These are phyloP conservation scores for Hylaeus anthracinus DNA, from an alignment of 1,140 invertebrate species.

Conservation along the genomic window DNA sequence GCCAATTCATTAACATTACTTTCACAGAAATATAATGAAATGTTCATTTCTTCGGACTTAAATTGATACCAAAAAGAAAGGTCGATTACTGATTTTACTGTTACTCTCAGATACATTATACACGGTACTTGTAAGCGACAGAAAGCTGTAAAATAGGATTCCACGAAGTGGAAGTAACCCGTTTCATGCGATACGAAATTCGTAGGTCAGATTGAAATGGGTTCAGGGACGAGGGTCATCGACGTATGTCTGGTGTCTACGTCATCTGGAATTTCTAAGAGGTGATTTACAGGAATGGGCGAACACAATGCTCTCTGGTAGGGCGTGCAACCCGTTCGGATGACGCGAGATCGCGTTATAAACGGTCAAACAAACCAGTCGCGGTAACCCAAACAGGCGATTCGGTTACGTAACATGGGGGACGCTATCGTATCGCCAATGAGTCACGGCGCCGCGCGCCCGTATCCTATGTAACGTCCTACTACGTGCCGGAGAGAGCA, in stretches of 20 bases:
- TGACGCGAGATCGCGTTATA: constrained; percentile 30
- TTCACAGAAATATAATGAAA: too few species aligned
- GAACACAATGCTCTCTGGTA: not conserved
- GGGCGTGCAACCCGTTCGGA: constrained; percentile 17
- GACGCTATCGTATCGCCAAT: constrained; percentile 72
- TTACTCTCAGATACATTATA: too few species aligned
- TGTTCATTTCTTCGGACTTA: too few species aligned
- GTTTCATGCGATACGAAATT: not conserved
- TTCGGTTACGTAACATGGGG: constrained; percentile 68
- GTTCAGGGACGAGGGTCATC: constrained; percentile 32
- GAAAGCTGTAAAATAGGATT: too few species aligned
- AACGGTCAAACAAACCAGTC: constrained; percentile 62
- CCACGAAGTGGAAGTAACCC: not conserved
- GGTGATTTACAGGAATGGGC: constrained; percentile 14
- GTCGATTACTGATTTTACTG: too few species aligned
- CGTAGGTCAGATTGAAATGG: not conserved
- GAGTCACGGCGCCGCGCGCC: constrained; percentile 66
- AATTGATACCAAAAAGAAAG: too few species aligned
- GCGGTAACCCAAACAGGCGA: constrained; percentile 70
- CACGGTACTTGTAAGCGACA: too few species aligned
- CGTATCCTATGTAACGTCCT: constrained; percentile 60
- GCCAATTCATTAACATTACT: too few species aligned
- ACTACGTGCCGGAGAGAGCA: not conserved
- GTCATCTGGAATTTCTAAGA: constrained; percentile 26
- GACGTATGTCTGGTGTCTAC: constrained; percentile 8